Conservation (phyloP, 2,797 vertebrate species). For the Gymnoscopelus microlampas region DNA sequence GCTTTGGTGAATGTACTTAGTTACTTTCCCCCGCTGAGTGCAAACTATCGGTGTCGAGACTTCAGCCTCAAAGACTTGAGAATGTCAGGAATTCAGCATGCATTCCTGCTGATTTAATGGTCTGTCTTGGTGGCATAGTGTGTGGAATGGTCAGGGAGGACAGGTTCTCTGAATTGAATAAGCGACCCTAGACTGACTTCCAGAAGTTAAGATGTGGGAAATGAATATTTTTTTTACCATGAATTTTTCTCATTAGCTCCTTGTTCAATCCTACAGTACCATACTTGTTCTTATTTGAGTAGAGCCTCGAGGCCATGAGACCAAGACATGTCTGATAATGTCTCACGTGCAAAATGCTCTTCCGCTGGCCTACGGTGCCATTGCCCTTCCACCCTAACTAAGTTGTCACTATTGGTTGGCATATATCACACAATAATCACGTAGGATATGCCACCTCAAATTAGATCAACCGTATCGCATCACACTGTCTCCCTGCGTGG, state of each 20-base stretch:
- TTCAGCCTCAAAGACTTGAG: too few species aligned
- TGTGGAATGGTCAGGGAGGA: too few species aligned
- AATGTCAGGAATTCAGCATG: too few species aligned
- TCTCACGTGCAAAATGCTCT: constrained; percentile 25
- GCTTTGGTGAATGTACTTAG: too few species aligned
- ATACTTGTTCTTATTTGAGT: not conserved
- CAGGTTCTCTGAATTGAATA: not conserved
- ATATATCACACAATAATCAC: constrained; percentile 40
- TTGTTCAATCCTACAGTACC: not conserved
- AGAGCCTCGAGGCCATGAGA: not conserved
- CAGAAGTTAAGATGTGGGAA: not conserved
- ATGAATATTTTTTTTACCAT: not conserved
- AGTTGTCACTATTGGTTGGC: constrained; percentile 57
- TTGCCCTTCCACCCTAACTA: constrained; percentile 48
- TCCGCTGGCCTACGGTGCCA: constrained; percentile 40
- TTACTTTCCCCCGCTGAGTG: too few species aligned
- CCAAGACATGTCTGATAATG: not conserved
- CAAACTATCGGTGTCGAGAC: too few species aligned
- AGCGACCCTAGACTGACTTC: not conserved
- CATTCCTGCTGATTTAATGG: too few species aligned
- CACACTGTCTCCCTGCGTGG: constrained; percentile 35
- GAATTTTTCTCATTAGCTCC: not conserved
- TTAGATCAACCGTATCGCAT: constrained; percentile 55
- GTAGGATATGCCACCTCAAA: constrained; percentile 48
- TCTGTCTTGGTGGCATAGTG: too few species aligned